Conservation (phyloP, 2,113 vertebrate species). For the Glareola pratincola region DNA sequence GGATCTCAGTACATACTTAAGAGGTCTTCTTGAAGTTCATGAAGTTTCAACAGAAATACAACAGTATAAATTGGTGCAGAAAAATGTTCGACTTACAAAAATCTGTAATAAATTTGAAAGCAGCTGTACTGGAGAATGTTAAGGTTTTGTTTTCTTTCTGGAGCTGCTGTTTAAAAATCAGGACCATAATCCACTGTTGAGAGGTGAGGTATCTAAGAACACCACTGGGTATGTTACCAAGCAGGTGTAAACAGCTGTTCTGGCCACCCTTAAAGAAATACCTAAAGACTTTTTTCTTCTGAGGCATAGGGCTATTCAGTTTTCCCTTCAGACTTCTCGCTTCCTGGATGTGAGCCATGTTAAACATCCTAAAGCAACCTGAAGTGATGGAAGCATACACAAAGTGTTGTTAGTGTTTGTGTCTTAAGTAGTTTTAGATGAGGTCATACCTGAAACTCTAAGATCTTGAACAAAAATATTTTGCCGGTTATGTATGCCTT, state of each 20-base stretch:
- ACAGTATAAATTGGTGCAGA: not conserved
- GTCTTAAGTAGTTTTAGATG: not conserved
- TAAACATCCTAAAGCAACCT: conserved; percentile 15
- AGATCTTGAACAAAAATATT: not conserved
- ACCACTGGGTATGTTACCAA: not conserved
- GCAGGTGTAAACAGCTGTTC: not conserved
- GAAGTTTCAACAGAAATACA: not conserved
- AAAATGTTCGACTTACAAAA: not conserved
- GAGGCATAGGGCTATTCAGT: not conserved
- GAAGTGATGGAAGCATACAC: not conserved
- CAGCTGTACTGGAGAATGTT: not conserved
- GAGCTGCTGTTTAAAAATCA: not conserved
- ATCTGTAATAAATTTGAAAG: not conserved
- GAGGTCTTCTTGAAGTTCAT: not conserved
- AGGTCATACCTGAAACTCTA: not conserved
- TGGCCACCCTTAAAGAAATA: not conserved
- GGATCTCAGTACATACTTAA: not conserved
- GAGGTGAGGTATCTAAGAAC: not conserved
- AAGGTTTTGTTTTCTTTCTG: not conserved
- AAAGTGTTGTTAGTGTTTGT: not conserved
- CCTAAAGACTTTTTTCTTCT: not conserved
- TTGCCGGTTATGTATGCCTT: not conserved
- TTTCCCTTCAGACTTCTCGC: not conserved
- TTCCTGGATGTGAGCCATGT: not conserved
- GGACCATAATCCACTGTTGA: not conserved